Evolutionary conservation across 23 tunicate species (phyloP).

Genomic region (Trididemnum clinides): DNA sequence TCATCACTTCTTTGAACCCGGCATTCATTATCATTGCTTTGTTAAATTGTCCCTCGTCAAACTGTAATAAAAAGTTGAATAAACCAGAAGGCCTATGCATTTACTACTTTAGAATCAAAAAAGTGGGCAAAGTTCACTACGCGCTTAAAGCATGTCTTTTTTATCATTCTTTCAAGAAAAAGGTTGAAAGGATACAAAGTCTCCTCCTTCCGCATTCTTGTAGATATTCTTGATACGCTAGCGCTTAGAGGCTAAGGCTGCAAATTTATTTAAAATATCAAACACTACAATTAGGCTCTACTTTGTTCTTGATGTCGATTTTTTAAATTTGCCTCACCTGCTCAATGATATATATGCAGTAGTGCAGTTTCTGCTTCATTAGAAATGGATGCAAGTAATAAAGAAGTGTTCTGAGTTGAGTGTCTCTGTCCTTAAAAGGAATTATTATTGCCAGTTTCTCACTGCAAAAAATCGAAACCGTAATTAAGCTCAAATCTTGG

Average conservation of each 20-base stretch:
- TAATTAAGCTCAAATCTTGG: no score
- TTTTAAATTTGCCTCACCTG: constrained; percentile 56
- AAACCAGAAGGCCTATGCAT: no score
- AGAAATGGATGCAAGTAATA: constrained; percentile 88
- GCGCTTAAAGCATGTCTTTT: no score
- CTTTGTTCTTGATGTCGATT: no score
- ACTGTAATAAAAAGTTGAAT: constrained; percentile 33
- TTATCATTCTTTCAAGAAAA: no score
- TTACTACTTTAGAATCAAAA: no score
- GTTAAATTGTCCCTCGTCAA: constrained; percentile 86
- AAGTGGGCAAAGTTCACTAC: no score
- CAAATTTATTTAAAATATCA: neutral
- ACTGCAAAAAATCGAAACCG: constrained; percentile 23
- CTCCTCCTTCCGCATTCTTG: no score
- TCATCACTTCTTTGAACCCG: constrained; percentile 88
- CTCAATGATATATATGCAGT: constrained; percentile 92
- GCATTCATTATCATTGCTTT: constrained; percentile 92
- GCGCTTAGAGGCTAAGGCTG: no score
- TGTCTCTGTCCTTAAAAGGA: constrained; percentile 95
- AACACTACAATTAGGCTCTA: neutral
- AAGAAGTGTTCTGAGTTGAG: constrained; percentile 80
- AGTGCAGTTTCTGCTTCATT: constrained; percentile 50
- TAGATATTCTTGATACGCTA: no score
- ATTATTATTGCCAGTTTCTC: constrained; percentile 93
- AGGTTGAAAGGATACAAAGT: no score